phyloP scores from a whole-genome alignment of 2,797 vertebrate species.

The Taeniopygia guttata region DNA sequence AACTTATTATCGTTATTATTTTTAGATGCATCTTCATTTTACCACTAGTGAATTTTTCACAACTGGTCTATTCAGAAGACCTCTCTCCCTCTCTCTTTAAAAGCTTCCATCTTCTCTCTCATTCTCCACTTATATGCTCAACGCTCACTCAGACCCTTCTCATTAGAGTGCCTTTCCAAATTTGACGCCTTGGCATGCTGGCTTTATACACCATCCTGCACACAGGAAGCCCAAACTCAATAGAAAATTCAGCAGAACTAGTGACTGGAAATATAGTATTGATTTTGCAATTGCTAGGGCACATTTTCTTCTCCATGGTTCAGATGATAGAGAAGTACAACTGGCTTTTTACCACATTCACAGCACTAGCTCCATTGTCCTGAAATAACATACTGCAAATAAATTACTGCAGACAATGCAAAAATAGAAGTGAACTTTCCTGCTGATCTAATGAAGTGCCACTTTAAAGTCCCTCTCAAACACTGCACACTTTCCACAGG shows the following conservation, averaged over 20 bases:
- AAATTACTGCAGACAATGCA: not conserved
- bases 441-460: not conserved
- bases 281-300: not conserved
- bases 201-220: not conserved
- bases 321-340: not conserved
- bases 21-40: not conserved
- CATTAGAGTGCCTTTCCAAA: not conserved
- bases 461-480: not conserved
- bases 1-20: not conserved
- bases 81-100: not conserved
- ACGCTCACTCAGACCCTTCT: not conserved
- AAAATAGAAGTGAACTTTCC: not conserved
- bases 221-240: not conserved
- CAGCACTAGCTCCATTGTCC: not conserved
- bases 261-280: not conserved
- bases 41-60: not conserved
- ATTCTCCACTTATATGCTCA: not conserved
- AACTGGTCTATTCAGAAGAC: not conserved
- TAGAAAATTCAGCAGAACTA: not conserved
- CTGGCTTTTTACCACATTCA: not conserved
- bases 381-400: not conserved
- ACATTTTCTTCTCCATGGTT: not conserved
- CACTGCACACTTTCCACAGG: not conserved
- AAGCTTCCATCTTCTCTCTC: not conserved
- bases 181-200: not conserved